Percentiles rank a stretch among this genome's conserved stretches.
Conservation (phyloP, 2,797 vertebrate species). For the Melanogrammus aeglefinus region DNA sequence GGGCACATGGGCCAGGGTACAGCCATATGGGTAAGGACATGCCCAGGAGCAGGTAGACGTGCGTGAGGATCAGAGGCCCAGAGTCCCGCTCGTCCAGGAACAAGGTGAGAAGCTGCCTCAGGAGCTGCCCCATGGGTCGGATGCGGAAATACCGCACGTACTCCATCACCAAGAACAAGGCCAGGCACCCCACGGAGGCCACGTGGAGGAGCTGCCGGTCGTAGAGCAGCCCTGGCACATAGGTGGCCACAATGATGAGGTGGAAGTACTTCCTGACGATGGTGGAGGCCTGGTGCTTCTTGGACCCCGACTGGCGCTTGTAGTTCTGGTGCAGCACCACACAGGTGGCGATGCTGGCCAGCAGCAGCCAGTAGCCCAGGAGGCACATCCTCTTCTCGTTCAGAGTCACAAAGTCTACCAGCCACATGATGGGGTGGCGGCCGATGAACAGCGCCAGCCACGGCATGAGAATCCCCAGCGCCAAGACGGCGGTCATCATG, state of each 20-base stretch:
- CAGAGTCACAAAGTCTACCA: slow-evolving; percentile 85
- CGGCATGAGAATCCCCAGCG: slow-evolving; percentile 87
- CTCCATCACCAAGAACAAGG: slow-evolving; percentile 85
- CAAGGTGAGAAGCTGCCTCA: slow-evolving; percentile 84
- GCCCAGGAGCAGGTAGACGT: slow-evolving; percentile 92
- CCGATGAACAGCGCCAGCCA: slow-evolving; percentile 92
- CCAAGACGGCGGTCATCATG: slow-evolving; percentile 89
- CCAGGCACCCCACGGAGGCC: slow-evolving; percentile 85
- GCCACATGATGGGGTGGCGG: slow-evolving; percentile 89
- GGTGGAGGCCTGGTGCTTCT: slow-evolving; percentile 91
- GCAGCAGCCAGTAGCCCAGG: slow-evolving; percentile 83
- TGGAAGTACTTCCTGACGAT: slow-evolving; percentile 93
- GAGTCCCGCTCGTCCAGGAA: slow-evolving; percentile 96
- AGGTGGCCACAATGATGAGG: slow-evolving; percentile 90
- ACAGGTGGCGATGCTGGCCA: slow-evolving; percentile 77
- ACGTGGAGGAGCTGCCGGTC: slow-evolving; percentile 88
- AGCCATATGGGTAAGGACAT: slow-evolving; percentile 95
- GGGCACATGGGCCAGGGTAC: slow-evolving; percentile 84
- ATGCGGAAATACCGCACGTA: slow-evolving; percentile 92
- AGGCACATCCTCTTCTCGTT: slow-evolving; percentile 82
- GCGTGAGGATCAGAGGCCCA: slow-evolving; percentile 92
- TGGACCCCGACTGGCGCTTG: slow-evolving; percentile 79
- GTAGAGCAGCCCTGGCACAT: slow-evolving; percentile 86
- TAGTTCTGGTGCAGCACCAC: slow-evolving; percentile 89
- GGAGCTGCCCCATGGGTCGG: slow-evolving; percentile 84